Conservation (phyloP, 2,888 invertebrate genomes). For the Latheticus oryzae region DNA sequence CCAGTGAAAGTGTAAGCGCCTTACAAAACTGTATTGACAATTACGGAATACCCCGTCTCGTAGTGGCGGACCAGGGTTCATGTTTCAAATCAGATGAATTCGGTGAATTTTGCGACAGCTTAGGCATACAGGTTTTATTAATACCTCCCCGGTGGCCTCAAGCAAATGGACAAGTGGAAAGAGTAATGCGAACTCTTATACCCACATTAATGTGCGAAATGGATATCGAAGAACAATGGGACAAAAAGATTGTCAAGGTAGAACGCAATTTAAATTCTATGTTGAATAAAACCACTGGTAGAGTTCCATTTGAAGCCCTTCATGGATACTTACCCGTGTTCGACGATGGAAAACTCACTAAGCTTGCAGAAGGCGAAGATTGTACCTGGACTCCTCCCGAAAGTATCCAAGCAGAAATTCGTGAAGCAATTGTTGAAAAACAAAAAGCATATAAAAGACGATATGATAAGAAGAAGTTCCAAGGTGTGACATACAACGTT, state of each 20-base stretch:
- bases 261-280: no score
- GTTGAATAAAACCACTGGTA: neutral
- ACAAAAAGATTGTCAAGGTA: no score
- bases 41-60: neutral
- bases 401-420: neutral
- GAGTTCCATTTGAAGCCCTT: neutral
- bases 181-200: constrained; percentile 45
- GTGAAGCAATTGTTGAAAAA: neutral
- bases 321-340: neutral
- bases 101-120: neutral
- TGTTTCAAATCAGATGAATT: neutral
- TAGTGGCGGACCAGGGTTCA: neutral
- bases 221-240: no score
- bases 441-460: neutral
- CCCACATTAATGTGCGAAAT: constrained; percentile 51
- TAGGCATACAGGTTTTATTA: neutral
- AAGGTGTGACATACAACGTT: neutral
- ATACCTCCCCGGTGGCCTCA: neutral
- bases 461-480: neutral
- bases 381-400: neutral
- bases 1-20: constrained; percentile 6
- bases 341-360: neutral
- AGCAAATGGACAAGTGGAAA: constrained; percentile 47
- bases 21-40: neutral
- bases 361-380: neutral